Evolutionary conservation across 2,888 invertebrate genomes (phyloP).

Genomic region (Drosophila engyochracea): DNA sequence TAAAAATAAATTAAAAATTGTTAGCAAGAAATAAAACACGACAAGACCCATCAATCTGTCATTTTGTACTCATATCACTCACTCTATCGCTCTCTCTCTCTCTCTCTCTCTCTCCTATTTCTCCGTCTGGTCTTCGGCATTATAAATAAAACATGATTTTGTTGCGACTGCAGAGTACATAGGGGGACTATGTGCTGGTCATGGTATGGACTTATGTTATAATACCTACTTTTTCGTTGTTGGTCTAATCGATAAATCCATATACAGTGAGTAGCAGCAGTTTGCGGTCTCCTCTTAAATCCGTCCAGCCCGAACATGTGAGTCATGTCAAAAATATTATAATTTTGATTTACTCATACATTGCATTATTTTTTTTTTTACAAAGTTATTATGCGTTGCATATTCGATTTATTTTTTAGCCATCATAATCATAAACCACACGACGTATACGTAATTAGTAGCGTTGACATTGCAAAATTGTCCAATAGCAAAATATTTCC

Average conservation of each 20-base stretch:
- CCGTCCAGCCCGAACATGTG: constrained; percentile 36
- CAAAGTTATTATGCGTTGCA: constrained; percentile 6
- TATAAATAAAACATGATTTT: constrained; percentile 61
- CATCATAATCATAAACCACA: constrained; percentile 39
- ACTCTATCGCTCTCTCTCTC: neutral
- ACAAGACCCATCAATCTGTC: constrained; percentile 58
- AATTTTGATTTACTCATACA: constrained; percentile 13
- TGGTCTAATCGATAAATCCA: constrained; percentile 58
- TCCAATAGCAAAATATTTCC: neutral
- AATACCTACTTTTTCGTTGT: constrained; percentile 17
- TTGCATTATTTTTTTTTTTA: constrained; percentile 21
- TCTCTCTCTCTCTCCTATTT: neutral
- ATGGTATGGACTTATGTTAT: constrained; percentile 33
- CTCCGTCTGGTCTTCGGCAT: constrained; percentile 18
- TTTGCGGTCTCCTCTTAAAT: constrained; percentile 53
- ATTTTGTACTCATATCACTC: constrained; percentile 11
- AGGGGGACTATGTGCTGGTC: neutral
- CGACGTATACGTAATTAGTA: constrained; percentile 65
- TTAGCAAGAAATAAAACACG: constrained; percentile 52
- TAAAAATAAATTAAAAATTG: constrained; percentile 47
- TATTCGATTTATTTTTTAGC: constrained; percentile 34
- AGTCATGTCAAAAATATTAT: constrained; percentile 1
- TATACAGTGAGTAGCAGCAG: constrained; percentile 42
- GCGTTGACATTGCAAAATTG: constrained; percentile 11
- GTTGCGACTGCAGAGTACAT: constrained; percentile 34